Evolutionary conservation across 2,888 invertebrate species (phyloP).

Genomic region (Pandemis heparana): DNA sequence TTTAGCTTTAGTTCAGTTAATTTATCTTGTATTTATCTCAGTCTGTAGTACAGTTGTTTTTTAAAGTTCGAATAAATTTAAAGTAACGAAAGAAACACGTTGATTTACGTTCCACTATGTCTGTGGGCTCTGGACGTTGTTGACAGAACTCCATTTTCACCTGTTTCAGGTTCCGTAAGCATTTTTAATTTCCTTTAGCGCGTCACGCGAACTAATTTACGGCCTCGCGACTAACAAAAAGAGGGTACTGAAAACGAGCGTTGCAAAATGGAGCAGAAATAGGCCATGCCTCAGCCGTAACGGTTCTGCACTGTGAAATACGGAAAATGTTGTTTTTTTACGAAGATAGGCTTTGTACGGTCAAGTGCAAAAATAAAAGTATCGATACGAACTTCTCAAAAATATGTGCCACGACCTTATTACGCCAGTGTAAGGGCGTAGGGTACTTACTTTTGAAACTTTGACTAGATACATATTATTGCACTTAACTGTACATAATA

Average conservation of each 20-base stretch:
- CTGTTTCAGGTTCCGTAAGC: constrained; percentile 31
- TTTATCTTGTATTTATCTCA: no score
- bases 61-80: no score
- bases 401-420: no score
- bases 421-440: no score
- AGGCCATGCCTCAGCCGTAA: background rate
- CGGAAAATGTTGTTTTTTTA: background rate
- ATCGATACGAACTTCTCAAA: no score
- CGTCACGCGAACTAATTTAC: constrained; percentile 33
- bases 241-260: background rate
- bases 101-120: background rate
- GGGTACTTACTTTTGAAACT: no score
- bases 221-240: constrained; percentile 9
- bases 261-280: constrained; percentile 5
- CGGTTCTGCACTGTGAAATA: background rate
- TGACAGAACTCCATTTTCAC: constrained; percentile 28
- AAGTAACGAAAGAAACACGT: background rate
- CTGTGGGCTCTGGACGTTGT: background rate
- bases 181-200: constrained; percentile 37
- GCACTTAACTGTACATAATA: no score
- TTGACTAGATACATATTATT: no score
- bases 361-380: no score
- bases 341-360: no score
- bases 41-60: no score
- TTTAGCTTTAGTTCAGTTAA: no score